A percentile compares a stretch with the other conserved stretches of the same genome.
phyloP scores from a whole-genome alignment of 2,113 vertebrate species.

The Colaptes auratus region DNA sequence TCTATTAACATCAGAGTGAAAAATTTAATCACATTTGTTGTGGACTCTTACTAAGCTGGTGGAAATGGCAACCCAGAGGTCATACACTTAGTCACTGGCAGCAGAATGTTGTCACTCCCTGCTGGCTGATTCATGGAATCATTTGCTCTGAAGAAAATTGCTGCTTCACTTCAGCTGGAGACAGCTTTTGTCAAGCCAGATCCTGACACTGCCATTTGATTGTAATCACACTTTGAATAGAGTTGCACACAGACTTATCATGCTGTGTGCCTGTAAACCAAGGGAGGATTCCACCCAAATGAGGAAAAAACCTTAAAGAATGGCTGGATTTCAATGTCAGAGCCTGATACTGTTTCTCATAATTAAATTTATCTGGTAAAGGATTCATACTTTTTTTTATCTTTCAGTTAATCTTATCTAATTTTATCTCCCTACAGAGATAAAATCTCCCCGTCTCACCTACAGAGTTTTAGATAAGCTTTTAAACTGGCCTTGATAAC shows the following conservation, averaged over 20 bases:
- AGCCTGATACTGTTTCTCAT: neutral
- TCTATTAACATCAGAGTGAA: slow-evolving; percentile 7
- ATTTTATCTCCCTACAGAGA: neutral
- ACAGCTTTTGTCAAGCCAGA: neutral
- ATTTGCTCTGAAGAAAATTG: slow-evolving; percentile 44
- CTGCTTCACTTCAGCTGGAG: neutral
- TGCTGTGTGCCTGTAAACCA: neutral
- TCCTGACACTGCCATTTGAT: neutral
- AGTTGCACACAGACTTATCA: neutral
- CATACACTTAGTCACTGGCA: neutral
- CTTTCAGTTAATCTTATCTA: neutral
- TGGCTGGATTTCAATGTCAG: neutral
- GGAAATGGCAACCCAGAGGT: slow-evolving; percentile 41
- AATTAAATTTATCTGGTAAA: neutral
- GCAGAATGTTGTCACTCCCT: slow-evolving; percentile 48
- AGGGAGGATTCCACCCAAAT: neutral
- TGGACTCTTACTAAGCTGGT: neutral
- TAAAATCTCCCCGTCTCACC: neutral
- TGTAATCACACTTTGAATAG: neutral
- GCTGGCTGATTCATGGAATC: slow-evolving; percentile 44
- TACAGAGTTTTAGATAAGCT: neutral
- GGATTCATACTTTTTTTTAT: neutral
- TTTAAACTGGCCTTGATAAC: neutral
- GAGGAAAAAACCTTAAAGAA: neutral
- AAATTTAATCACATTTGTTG: neutral